Percentiles rank a stretch among this genome's conserved stretches.
Evolutionary conservation across 2,113 vertebrate genomes (phyloP).

Genomic region (Blennius ocellaris): DNA sequence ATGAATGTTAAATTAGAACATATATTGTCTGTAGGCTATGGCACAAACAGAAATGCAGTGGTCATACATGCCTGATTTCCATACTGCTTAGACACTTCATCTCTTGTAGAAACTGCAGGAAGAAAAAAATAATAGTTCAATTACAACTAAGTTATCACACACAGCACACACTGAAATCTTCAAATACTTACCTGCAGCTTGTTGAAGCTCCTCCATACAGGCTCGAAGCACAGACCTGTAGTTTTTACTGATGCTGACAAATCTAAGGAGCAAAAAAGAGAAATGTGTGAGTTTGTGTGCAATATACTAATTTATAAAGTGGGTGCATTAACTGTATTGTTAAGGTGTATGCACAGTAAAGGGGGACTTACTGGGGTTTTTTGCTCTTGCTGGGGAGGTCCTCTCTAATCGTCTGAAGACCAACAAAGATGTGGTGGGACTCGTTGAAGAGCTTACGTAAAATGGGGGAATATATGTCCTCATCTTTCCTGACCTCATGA

Average conservation of each 20-base stretch:
- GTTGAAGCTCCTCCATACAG: constrained; percentile 96
- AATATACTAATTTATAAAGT: not conserved
- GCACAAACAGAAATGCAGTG: not conserved
- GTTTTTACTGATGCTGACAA: constrained; percentile 96
- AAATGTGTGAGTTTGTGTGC: not conserved
- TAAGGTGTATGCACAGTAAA: not conserved
- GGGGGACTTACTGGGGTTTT: constrained; percentile 78
- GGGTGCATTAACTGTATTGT: no score
- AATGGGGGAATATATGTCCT: constrained; percentile 92
- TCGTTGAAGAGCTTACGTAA: constrained; percentile 97
- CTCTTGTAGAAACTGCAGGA: constrained; percentile 85
- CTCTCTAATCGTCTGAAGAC: constrained; percentile 90
- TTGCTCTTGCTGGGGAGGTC: constrained; percentile 89
- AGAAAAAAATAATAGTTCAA: constrained; percentile 15
- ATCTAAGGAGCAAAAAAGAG: constrained; percentile 78
- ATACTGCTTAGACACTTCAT: constrained; percentile 81
- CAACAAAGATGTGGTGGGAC: constrained; percentile 95
- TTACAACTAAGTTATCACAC: not conserved
- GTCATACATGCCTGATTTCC: constrained; percentile 88
- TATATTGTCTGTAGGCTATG: not conserved
- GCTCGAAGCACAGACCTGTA: constrained; percentile 96
- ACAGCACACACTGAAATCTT: not conserved
- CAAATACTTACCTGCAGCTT: constrained; percentile 84
- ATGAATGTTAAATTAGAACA: not conserved
- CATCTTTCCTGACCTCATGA: constrained; percentile 88